Conservation (phyloP, 2,113 vertebrate species). For the Lonchura striata region DNA sequence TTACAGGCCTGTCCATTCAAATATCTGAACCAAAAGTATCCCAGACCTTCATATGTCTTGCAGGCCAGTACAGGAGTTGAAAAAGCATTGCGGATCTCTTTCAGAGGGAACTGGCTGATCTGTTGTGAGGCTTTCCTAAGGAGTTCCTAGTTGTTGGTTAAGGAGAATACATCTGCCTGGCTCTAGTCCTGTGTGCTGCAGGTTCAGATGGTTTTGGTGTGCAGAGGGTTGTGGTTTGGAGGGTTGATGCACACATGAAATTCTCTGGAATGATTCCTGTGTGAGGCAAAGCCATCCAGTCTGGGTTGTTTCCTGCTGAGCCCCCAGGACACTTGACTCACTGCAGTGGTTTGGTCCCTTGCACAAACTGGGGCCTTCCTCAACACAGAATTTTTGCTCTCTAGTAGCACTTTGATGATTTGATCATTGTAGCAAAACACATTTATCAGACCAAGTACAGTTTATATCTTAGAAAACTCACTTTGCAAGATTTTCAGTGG, state of each 20-base stretch:
- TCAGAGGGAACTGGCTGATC: background rate
- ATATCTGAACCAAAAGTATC: background rate
- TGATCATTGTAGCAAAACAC: background rate
- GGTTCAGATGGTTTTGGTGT: background rate
- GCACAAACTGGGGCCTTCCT: background rate
- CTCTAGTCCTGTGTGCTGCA: background rate
- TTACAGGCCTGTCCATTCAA: background rate
- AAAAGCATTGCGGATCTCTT: background rate
- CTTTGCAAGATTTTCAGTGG: background rate
- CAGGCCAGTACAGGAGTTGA: background rate
- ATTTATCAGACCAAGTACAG: background rate
- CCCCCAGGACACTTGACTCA: background rate
- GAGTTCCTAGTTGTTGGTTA: background rate
- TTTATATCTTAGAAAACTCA: background rate
- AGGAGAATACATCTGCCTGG: rapidly evolving
- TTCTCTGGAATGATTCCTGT: background rate
- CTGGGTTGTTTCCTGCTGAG: background rate
- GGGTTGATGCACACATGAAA: background rate
- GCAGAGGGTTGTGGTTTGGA: background rate
- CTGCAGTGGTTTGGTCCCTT: background rate
- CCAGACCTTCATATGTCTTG: background rate
- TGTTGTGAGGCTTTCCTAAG: background rate
- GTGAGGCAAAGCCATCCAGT: background rate
- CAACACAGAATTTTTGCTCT: background rate
- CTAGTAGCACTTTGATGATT: background rate